These are phyloP conservation scores for Maniola jurtina DNA, from an alignment of 1,140 invertebrate genomes.

Conservation along the genomic window DNA sequence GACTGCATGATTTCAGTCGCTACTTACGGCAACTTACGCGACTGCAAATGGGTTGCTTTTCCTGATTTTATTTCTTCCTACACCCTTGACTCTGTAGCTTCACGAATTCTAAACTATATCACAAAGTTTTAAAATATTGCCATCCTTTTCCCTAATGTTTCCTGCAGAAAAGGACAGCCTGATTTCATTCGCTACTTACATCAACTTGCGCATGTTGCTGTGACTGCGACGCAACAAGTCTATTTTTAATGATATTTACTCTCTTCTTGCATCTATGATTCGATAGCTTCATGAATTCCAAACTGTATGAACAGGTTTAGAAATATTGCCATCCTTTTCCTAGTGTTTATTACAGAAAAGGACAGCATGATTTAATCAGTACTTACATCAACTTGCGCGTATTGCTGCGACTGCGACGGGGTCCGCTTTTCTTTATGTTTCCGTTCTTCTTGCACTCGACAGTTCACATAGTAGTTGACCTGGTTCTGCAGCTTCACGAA, in stretches of 20 bases:
- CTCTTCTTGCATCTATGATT: constrained; percentile 61
- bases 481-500: constrained; percentile 65
- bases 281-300: constrained; percentile 62
- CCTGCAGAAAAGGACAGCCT: too few relatives aligned
- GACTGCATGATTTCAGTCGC: too few relatives aligned
- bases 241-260: constrained; percentile 38
- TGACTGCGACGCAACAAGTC: constrained; percentile 1
- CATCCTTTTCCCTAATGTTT: too few relatives aligned
- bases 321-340: too few relatives aligned
- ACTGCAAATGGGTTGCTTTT: too few relatives aligned
- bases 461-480: constrained; percentile 57
- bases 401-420: constrained; percentile 27
- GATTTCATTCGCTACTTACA: constrained; percentile 46
- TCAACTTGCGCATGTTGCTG: constrained; percentile 43
- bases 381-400: constrained; percentile 53
- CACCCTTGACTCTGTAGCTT: constrained; percentile 64
- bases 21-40: too few relatives aligned
- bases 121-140: too few relatives aligned
- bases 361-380: not conserved
- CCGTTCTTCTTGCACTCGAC: constrained; percentile 50
- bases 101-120: too few relatives aligned
- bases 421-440: constrained; percentile 32
- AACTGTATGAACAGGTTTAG: too few relatives aligned
- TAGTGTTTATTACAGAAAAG: too few relatives aligned
- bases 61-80: too few relatives aligned